These are phyloP conservation scores for Pachyramphus minor DNA, from an alignment of 2,113 vertebrate genomes.

Conservation along the genomic window DNA sequence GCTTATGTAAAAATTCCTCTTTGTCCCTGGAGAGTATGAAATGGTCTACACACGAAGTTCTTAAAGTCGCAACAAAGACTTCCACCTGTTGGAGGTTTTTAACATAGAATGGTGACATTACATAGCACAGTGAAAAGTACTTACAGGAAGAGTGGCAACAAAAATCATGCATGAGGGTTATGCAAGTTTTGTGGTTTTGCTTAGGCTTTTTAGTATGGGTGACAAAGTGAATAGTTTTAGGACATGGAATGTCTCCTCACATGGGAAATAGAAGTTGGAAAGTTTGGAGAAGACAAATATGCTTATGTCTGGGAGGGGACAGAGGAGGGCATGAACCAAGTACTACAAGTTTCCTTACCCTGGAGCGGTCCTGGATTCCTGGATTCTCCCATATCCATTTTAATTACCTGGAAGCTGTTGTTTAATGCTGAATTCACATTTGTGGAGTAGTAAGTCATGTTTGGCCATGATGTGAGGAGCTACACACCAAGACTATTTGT, in stretches of 20 bases:
- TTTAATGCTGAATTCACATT: neutral
- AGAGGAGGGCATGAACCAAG: neutral
- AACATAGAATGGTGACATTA: neutral
- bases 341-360: neutral
- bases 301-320: neutral
- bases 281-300: neutral
- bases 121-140: neutral
- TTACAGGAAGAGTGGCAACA: neutral
- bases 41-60: neutral
- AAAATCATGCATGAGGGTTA: neutral
- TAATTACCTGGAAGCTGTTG: neutral
- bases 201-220: neutral
- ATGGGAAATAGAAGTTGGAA: neutral
- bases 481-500: neutral
- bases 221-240: neutral
- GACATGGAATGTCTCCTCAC: neutral
- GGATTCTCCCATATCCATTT: neutral
- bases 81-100: neutral
- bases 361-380: neutral
- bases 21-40: neutral
- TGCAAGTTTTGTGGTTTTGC: neutral
- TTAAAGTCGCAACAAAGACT: neutral
- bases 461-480: neutral
- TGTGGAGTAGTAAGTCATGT: neutral
- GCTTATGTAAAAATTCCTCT: neutral